Evolutionary conservation across 2,113 vertebrate species (phyloP).

Genomic region (Psammodynastes pulverulentus): DNA sequence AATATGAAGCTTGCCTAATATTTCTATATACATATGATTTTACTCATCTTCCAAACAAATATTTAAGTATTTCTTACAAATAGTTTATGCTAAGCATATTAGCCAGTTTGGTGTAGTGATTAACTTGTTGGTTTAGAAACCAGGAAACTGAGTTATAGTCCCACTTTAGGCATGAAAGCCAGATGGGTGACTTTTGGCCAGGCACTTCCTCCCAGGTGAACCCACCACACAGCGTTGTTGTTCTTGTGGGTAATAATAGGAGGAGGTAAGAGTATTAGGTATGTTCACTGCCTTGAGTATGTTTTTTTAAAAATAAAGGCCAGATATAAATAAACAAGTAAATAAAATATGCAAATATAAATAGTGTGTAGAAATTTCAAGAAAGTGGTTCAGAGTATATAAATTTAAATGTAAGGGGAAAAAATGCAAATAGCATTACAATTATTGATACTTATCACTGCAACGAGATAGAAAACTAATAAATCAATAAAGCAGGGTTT

Average conservation of each 20-base stretch:
- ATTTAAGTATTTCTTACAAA: not conserved
- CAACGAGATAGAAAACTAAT: not conserved
- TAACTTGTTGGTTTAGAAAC: not conserved
- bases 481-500: not conserved
- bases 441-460: not conserved
- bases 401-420: not conserved
- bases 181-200: not conserved
- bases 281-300: not conserved
- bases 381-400: not conserved
- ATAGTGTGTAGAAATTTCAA: not conserved
- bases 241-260: not conserved
- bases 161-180: not conserved
- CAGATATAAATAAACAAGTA: not conserved
- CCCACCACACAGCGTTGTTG: not conserved
- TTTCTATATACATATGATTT: constrained; percentile 57
- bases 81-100: not conserved
- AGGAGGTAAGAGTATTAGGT: not conserved
- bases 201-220: not conserved
- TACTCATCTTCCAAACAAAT: constrained; percentile 34
- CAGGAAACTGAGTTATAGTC: not conserved
- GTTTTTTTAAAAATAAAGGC: not conserved
- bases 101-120: not conserved
- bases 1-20: constrained; percentile 49
- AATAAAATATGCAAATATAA: not conserved
- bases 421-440: not conserved